Conservation (phyloP, 2,113 vertebrate genomes). For the Coregonus clupeaformis region DNA sequence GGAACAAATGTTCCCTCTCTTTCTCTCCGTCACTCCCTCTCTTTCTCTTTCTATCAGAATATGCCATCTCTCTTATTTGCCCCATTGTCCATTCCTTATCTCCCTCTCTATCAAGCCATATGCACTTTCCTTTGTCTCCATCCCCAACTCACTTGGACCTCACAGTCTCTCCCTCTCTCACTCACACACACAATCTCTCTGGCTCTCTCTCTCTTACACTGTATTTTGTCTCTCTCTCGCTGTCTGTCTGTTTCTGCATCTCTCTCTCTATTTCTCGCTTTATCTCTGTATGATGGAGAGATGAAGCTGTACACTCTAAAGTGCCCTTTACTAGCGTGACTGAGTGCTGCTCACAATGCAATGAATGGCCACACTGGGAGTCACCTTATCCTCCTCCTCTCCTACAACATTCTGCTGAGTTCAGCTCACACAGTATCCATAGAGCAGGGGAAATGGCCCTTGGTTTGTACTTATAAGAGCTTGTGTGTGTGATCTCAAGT, state of each 20-base stretch:
- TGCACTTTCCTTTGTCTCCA: slow-evolving; percentile 1
- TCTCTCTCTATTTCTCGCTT: slow-evolving; percentile 28
- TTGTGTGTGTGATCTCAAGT: neutral
- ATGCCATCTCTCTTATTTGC: slow-evolving; percentile 4
- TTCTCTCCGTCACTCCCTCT: slow-evolving; percentile 15
- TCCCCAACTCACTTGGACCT: neutral
- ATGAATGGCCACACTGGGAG: neutral
- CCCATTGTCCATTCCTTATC: slow-evolving; percentile 5
- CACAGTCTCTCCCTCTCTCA: slow-evolving; percentile 20
- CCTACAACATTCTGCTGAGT: neutral
- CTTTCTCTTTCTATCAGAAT: slow-evolving; percentile 22
- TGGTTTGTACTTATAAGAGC: neutral
- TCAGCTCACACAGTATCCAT: neutral
- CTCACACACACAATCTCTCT: slow-evolving; percentile 4
- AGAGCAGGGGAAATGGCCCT: neutral
- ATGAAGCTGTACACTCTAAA: neutral
- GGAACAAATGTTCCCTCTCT: slow-evolving; percentile 40
- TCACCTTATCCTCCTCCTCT: neutral
- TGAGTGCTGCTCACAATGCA: neutral
- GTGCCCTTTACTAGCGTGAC: neutral
- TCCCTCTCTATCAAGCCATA: slow-evolving; percentile 11
- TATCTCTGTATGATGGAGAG: neutral
- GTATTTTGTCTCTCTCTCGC: slow-evolving; percentile 1
- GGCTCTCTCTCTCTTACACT: slow-evolving; percentile 4
- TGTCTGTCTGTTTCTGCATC: neutral